Evolutionary conservation across 2,888 invertebrate species (phyloP), one percentile per base, ranked within the genome.

Genomic region (Dynastes hyllus): DNA sequence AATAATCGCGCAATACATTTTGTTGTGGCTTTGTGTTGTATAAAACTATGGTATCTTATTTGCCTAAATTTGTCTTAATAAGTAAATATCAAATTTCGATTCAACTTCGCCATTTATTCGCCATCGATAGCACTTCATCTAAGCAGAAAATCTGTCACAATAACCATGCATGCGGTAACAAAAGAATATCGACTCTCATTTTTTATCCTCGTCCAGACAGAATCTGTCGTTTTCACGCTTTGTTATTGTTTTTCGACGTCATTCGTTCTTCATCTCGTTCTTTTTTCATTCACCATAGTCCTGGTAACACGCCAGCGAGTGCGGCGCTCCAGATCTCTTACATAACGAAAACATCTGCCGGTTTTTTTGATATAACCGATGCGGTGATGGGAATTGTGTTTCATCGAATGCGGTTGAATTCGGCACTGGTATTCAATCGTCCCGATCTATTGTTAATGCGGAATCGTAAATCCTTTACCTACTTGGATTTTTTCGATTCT

Each of bases 391-490:
- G 27, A 22, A 29, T 69, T 69, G 27, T 69, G 29, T 69, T 69
- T 69, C 29, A 29, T 27, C 69, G 69, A 69, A n/a, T 69, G 69
- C 69, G 69, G 69, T 69, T 22, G 16, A 8, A 67, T 67, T 45
- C 50, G 40, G 37, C 50, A 27, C 6, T 45, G 27, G 45, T 32
- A 67, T 67, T 67, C 67, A 67, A 67, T 45, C 67, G 45, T 45
- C 9, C 50, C 58, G 58, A 73, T 73, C 61, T 61, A 75, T 61
- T 75, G 73, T 75, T 40, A 75, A 22, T 55, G 45, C n/a, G 45
- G 29, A 61, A n/a, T 75, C 61, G 37, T 75, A 37, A 75, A 75
- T 75, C 73, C 73, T 75, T 75, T 75, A 61, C 73, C 45, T 45
- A 75, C 45, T 50, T 13, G n/a, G 69, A 22, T 69, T 51, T 51